phyloP scores from a whole-genome alignment of 2,797 vertebrate species.

The Argyrosomus regius region DNA sequence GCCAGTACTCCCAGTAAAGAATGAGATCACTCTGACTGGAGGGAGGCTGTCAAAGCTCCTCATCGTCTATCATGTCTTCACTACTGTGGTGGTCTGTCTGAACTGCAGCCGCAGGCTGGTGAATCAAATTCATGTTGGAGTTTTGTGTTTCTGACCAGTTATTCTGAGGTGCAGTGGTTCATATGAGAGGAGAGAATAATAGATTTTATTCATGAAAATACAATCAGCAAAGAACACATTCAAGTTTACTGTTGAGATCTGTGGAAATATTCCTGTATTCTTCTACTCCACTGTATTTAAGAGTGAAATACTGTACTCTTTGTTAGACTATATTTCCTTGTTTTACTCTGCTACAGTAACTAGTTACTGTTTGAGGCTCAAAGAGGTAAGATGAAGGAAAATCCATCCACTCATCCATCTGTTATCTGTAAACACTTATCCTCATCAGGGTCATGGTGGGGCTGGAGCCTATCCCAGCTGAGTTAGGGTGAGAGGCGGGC shows the following conservation, averaged over 20 bases:
- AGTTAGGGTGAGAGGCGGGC: too few species aligned
- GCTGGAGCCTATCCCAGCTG: too few species aligned
- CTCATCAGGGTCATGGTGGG: too few species aligned
- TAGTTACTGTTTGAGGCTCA: background rate
- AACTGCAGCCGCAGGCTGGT: background rate
- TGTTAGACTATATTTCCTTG: background rate
- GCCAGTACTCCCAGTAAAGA: constrained; percentile 69
- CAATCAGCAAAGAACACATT: background rate
- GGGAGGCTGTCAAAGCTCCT: constrained; percentile 54
- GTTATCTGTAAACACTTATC: too few species aligned
- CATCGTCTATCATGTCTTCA: constrained; percentile 28
- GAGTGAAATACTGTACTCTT: background rate
- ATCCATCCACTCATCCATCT: too few species aligned
- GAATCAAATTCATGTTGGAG: background rate
- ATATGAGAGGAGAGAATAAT: background rate
- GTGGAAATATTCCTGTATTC: background rate
- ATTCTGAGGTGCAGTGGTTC: constrained; percentile 4
- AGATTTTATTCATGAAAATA: background rate
- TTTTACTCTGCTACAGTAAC: background rate
- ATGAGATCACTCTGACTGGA: constrained; percentile 54
- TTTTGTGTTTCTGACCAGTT: constrained; percentile 10
- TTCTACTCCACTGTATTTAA: background rate
- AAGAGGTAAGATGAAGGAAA: too few species aligned
- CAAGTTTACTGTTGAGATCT: background rate
- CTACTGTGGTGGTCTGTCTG: constrained; percentile 43